These are phyloP conservation scores for Linyphia triangularis DNA, from an alignment of 2,888 invertebrate genomes.

Conservation along the genomic window DNA sequence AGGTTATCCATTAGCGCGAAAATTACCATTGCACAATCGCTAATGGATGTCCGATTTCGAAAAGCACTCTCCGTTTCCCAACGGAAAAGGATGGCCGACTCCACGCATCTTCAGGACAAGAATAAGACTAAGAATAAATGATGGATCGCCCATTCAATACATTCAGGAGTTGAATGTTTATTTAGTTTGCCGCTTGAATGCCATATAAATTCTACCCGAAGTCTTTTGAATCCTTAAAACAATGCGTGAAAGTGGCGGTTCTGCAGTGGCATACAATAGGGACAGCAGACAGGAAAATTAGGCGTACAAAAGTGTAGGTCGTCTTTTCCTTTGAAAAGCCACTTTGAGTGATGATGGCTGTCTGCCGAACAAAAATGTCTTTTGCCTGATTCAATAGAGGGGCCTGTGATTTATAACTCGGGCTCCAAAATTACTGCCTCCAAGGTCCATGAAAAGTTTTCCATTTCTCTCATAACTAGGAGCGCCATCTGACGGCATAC, in stretches of 20 bases:
- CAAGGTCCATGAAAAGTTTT: constrained; percentile 24
- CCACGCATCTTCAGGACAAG: background rate
- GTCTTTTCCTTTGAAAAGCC: constrained; percentile 30
- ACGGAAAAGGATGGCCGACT: too few relatives aligned
- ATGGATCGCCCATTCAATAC: background rate
- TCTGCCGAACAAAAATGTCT: constrained; percentile 45
- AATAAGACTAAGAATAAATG: background rate
- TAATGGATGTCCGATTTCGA: too few relatives aligned
- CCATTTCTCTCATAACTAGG: constrained; percentile 7
- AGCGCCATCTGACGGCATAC: constrained; percentile 13
- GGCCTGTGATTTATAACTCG: constrained; percentile 39
- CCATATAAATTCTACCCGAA: background rate
- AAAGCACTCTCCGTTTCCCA: too few relatives aligned
- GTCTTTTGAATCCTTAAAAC: constrained; percentile 35
- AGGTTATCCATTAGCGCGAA: too few relatives aligned
- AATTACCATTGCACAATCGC: too few relatives aligned
- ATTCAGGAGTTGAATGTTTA: background rate
- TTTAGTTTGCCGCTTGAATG: background rate
- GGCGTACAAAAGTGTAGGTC: constrained; percentile 6
- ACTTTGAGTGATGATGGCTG: constrained; percentile 42
- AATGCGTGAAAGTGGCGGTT: constrained; percentile 6
- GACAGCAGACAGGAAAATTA: constrained; percentile 29
- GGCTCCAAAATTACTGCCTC: constrained; percentile 28
- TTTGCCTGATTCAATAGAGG: constrained; percentile 41
- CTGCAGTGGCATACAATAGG: constrained; percentile 30